phyloP scores from a whole-genome alignment of 2,113 vertebrate genomes.

The Siniperca knerii region DNA sequence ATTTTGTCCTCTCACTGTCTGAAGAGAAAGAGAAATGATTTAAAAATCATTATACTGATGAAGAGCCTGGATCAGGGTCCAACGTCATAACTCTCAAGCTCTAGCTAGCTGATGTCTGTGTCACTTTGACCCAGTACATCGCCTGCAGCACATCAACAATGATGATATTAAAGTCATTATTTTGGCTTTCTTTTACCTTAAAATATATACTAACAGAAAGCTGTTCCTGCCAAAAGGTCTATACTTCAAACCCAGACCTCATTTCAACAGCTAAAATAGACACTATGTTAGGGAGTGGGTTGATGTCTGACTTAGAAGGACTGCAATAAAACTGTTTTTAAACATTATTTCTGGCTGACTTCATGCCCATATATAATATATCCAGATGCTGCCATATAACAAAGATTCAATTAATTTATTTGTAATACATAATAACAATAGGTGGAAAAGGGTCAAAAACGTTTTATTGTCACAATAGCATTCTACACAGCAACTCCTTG shows the following conservation, averaged over 20 bases:
- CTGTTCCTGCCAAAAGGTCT: constrained; percentile 5
- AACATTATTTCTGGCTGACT: not conserved
- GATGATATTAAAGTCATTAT: constrained; percentile 41
- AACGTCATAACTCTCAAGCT: constrained; percentile 24
- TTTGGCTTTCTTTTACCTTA: constrained; percentile 37
- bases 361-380: not conserved
- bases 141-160: constrained; percentile 39
- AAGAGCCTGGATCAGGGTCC: constrained; percentile 33
- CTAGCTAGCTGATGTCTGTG: not conserved
- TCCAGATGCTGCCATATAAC: not conserved
- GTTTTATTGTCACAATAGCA: not conserved
- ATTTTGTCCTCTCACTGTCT: constrained; percentile 18
- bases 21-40: constrained; percentile 16
- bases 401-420: not conserved
- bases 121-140: constrained; percentile 42
- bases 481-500: not conserved
- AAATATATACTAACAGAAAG: constrained; percentile 20
- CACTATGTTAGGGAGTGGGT: constrained; percentile 4
- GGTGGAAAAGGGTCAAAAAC: not conserved
- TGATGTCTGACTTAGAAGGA: not conserved
- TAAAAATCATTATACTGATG: constrained; percentile 21
- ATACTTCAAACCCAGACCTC: constrained; percentile 1
- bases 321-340: not conserved
- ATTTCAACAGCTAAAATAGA: constrained; percentile 1
- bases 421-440: not conserved